Evolutionary conservation across 2,113 vertebrate genomes (phyloP), one percentile per base, ranked within the genome.

Genomic region (Neofelis nebulosa): DNA sequence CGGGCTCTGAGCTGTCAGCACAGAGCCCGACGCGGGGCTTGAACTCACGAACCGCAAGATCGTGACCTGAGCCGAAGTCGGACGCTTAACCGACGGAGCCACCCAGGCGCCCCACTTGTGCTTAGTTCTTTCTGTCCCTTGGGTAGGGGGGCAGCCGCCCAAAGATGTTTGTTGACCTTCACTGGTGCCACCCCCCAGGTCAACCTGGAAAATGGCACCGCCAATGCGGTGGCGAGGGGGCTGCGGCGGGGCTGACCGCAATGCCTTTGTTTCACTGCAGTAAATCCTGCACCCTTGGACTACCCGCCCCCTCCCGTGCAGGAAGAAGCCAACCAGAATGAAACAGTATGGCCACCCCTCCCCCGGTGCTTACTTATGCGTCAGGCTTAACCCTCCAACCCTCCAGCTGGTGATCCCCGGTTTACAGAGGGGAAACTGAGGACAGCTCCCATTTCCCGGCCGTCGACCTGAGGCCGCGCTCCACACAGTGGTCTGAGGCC

Each of bases 131-230:
- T 55, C 27, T 52, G 79, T 13, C 38, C 23, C 33, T 73, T 19
- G 14, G 52, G 21, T 2, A 21, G 10, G 31, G 73, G 69, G 83
- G 33, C 63, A 92, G 63, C 36, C 19, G 29, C 68, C 18, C 38
- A 45, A 55, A 48, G 36, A 25, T n/a, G 36, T 55, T n/a, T n/a
- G 29, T 8, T 55, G 33, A 55, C 33, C 7, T 31, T 71, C 7
- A 7, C n/a, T 2, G 5, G 76, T 0, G 7, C n/a, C 21, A 23
- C 3, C 7, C 16, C 3, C 1, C 11, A 31, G 65, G 10, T 29
- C 16, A 68, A 2, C 41, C 45, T 86, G 52, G 8, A 57, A 41
- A 48, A 23, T 0, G 15, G 19, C 2, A 7, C 21, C 2, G 2
- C 45, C 69, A 36, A 1, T 19, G 10, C 33, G 11, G 65, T 4